A percentile compares a stretch with the other conserved stretches of the same genome.
Conservation (phyloP, 2,113 vertebrate species). For the Danionella cerebrum region DNA sequence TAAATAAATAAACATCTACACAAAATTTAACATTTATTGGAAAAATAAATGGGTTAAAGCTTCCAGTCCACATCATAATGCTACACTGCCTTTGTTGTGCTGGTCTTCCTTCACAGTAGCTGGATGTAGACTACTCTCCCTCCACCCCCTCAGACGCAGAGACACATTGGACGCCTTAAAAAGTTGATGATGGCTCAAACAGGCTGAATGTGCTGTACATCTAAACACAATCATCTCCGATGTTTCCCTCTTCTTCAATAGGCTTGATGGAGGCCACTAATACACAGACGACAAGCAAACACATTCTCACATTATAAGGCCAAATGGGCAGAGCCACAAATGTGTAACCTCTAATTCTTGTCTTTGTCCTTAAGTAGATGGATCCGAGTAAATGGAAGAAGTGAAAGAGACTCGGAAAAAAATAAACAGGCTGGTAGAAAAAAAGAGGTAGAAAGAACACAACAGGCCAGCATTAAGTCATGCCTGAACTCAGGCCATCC, state of each 20-base stretch:
- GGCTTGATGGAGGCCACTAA: background rate
- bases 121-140: too few species aligned
- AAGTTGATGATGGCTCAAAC: background rate
- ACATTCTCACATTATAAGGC: background rate
- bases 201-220: constrained; percentile 1
- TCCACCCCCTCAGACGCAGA: background rate
- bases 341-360: constrained; percentile 7
- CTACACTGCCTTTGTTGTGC: too few species aligned
- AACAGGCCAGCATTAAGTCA: background rate
- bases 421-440: background rate
- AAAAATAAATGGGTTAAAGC: too few species aligned
- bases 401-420: background rate
- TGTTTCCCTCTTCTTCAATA: constrained; percentile 2
- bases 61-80: too few species aligned
- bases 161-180: background rate
- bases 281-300: background rate
- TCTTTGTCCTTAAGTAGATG: constrained; percentile 15
- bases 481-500: constrained; percentile 44
- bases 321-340: constrained; percentile 1
- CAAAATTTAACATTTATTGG: too few species aligned
- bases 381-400: constrained; percentile 30
- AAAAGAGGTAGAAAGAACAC: background rate
- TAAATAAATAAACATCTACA: too few species aligned
- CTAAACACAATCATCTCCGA: constrained; percentile 22
- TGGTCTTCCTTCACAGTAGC: too few species aligned